Percentiles rank a stretch among this genome's conserved stretches.
Evolutionary conservation across 2,113 vertebrate genomes (phyloP).

Genomic region (Xiphias gladius): DNA sequence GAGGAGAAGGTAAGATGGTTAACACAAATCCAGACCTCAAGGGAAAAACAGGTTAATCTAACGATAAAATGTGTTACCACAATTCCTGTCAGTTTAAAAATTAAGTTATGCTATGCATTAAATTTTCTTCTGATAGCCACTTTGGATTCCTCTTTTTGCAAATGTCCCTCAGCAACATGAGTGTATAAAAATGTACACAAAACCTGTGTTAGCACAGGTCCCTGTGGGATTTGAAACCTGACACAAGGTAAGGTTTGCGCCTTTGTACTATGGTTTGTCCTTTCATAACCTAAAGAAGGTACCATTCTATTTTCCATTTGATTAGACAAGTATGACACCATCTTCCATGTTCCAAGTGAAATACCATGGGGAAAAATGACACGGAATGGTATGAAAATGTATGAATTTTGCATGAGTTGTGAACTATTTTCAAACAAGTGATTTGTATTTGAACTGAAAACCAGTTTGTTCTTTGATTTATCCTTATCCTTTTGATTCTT

Average conservation of each 20-base stretch:
- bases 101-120: neutral
- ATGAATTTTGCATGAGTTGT: neutral
- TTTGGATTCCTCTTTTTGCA: neutral
- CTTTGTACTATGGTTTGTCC: neutral
- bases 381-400: neutral
- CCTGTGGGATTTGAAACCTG: neutral
- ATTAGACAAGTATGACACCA: neutral
- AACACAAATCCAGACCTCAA: conserved; percentile 3
- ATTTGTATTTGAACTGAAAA: neutral
- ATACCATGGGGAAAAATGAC: neutral
- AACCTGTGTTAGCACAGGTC: neutral
- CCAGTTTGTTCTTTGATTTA: neutral
- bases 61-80: neutral
- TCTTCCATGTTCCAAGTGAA: neutral
- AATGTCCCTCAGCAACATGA: neutral
- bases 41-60: too few species aligned
- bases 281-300: neutral
- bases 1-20: conserved; percentile 11
- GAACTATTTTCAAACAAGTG: too few species aligned
- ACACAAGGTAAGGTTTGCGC: neutral
- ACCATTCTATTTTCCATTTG: neutral
- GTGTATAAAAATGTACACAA: neutral
- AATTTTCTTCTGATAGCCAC: too few species aligned
- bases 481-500: neutral
- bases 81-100: neutral